Conservation (phyloP, 2,113 vertebrate genomes). For the Pavo muticus region DNA sequence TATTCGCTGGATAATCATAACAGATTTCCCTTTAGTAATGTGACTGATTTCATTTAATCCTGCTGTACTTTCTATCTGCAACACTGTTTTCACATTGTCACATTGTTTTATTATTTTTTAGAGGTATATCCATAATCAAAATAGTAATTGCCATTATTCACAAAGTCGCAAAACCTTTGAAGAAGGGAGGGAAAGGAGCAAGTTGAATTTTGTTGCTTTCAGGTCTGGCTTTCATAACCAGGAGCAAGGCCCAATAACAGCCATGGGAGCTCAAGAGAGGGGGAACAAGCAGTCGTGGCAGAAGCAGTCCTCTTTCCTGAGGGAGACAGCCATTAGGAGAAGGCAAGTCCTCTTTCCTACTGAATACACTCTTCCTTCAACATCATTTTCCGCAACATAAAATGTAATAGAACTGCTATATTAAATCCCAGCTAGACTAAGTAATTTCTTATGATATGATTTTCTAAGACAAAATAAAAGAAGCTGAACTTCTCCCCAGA, state of each 20-base stretch:
- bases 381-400: constrained; percentile 26
- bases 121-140: neutral
- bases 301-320: neutral
- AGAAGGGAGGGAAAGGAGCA: neutral
- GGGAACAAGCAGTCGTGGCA: neutral
- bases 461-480: constrained; percentile 30
- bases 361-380: neutral
- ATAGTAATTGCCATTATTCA: neutral
- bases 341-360: neutral
- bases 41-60: neutral
- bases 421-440: constrained; percentile 22
- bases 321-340: neutral
- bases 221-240: neutral
- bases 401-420: constrained; percentile 4
- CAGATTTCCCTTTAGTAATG: neutral
- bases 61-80: neutral
- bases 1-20: neutral
- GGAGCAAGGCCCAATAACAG: neutral
- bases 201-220: neutral
- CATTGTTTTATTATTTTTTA: neutral
- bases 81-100: neutral
- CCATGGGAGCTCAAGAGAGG: neutral
- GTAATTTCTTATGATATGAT: neutral
- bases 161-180: neutral
- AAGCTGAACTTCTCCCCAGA: neutral